Base-by-base conservation (phyloP, 2,797 vertebrate genomes). In the Tokudaia tokunoshimensis region DNA sequence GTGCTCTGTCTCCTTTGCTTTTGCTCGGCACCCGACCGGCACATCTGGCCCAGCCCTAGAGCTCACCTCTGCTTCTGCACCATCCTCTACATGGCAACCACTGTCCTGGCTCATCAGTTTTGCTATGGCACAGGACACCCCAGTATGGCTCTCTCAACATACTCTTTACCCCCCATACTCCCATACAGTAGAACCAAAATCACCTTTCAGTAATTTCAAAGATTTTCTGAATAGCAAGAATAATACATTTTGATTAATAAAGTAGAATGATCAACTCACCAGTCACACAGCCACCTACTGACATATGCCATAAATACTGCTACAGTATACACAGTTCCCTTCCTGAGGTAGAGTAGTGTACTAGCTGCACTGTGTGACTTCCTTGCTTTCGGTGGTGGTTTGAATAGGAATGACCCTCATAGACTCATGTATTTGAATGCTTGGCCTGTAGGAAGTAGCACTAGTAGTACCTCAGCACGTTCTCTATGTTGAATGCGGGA, bases 401-500 rank as follows among this genome's bases (percentile, higher is more conserved):
- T 70, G 34, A 72, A 19, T 72, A 72, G 15, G 34, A n/a, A 37
- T 72, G 67, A 70, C 34, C 34, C 3, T 41, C n/a, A 41, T 4
- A 74, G 20, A 72, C 34, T 74, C 72, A 41, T 12, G 72, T 74
- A 20, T 41, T 24, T 74, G 70, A 74, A 24, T 74, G 72, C 37
- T 12, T 74, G 72, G 37, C 67, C 37, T 22, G 37, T 41, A 41
- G 72, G 10, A 22, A 74, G 20, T 12, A 22, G 19, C 20, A 41
- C 72, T 24, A 74, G 22, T 12, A 74, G n/a, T 41, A 41, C 24
- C 37, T 31, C 26, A 2, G 9, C 34, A 59, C 24, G 55, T 9
- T 61, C 26, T 3, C 6, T 24, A 59, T 1, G 1, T 1, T 9
- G 17, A 31, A 44, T 9, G 3, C 26, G 44, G 52, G 13, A 20